Base-by-base conservation (phyloP, 1,140 invertebrate species). In the Myzus persicae region DNA sequence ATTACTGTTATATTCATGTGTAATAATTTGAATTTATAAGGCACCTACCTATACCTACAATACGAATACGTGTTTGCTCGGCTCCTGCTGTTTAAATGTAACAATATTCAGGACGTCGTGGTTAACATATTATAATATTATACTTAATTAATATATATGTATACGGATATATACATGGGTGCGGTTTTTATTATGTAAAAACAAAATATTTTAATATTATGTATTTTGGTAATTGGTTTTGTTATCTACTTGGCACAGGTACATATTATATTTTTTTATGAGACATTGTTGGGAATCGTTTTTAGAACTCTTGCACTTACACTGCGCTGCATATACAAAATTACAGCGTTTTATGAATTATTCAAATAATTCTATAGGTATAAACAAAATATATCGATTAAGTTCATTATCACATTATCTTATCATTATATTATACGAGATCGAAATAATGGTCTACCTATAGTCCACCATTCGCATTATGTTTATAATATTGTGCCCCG, bases 181-280 rank as follows among this genome's bases (percentile, higher is more conserved):
- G 38, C 6, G 84, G 38, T 31, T 85, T 85, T 85, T 44, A 44
- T 44, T 85, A 44, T 44, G 38, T 44, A 85, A 44, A 44, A 85
- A 85, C 26, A 31, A 85, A 31, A 85, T 46, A n/a, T n/a, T 85
- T n/a, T 85, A 85, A 24, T 44, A 85, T 85, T 5, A n/a, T 85
- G 84, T 85, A 14, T 44, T 24, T 44, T 11, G 26, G 38, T 85
- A 85, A 85, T 85, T 85, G 84, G 40, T 85, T 85, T 85, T 44
- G 84, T 85, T 85, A 85, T 85, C 84, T 85, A 85, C 40, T 85
- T 18, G 9, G 84, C 26, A 31, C 84, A 85, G 84, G 84, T 44
- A n/a, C 40, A 85, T 14, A 5, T 26, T n/a, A 44, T 42, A 42
- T 84, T 85, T 85, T 85, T 42, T 85, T 85, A 40, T 18, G 40